These are phyloP conservation scores for Diabrotica virgifera DNA, from an alignment of 1,140 invertebrate species.

Conservation along the genomic window DNA sequence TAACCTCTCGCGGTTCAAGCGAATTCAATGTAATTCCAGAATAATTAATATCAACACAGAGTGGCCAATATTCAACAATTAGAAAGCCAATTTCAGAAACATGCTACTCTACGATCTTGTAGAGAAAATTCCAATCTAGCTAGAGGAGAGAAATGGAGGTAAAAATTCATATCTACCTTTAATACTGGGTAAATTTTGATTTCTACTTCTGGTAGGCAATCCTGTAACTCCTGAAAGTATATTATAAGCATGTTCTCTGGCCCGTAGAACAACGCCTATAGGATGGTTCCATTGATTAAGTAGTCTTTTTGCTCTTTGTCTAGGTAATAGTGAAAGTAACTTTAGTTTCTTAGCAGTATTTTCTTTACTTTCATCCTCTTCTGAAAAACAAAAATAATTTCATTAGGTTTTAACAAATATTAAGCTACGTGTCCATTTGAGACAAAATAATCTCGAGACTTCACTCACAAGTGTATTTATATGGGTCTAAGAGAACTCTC, in stretches of 20 bases:
- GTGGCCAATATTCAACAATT: too few species aligned
- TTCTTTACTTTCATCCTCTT: slow-evolving; percentile 65
- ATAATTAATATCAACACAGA: too few species aligned
- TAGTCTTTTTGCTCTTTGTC: slow-evolving; percentile 70
- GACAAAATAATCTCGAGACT: too few species aligned
- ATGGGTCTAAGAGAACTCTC: too few species aligned
- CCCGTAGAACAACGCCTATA: slow-evolving; percentile 71
- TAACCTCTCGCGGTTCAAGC: too few species aligned
- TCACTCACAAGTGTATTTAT: too few species aligned
- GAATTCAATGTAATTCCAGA: too few species aligned
- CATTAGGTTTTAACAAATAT: not conserved
- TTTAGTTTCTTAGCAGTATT: slow-evolving; percentile 67
- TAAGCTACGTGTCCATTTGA: too few species aligned
- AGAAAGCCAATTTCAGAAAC: too few species aligned
- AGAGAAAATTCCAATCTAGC: too few species aligned
- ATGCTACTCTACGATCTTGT: too few species aligned
- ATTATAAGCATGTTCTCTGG: slow-evolving; percentile 74
- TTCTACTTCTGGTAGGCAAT: slow-evolving; percentile 24
- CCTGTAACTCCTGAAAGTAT: slow-evolving; percentile 63
- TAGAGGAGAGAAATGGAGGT: too few species aligned
- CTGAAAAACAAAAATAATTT: slow-evolving; percentile 46
- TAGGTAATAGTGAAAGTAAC: slow-evolving; percentile 67
- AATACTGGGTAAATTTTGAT: not conserved
- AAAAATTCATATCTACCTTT: not conserved
- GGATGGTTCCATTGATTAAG: slow-evolving; percentile 76